phyloP scores from a whole-genome alignment of 2,888 invertebrate species.

The Mactromeris polynyma region DNA sequence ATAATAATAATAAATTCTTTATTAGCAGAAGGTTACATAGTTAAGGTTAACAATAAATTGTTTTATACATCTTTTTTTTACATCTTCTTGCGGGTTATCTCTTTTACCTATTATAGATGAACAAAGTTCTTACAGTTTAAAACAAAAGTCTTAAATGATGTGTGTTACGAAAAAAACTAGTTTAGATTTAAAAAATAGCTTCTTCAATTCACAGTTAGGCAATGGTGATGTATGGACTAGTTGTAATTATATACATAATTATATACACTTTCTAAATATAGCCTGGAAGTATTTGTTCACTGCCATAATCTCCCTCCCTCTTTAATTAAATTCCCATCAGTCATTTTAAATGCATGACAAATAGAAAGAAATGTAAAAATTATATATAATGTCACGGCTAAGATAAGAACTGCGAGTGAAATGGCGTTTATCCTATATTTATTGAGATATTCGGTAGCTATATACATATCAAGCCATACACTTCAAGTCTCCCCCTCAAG shows the following conservation, averaged over 20 bases:
- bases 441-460: constrained; percentile 35
- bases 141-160: no score
- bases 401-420: not conserved
- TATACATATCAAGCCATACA: constrained; percentile 34
- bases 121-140: no score
- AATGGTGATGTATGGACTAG: no score
- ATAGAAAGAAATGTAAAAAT: not conserved
- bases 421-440: not conserved
- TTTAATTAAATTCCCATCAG: not conserved
- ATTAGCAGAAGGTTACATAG: no score
- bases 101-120: no score
- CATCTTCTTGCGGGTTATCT: no score
- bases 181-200: no score
- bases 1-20: no score
- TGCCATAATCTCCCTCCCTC: not conserved
- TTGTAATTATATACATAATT: not conserved
- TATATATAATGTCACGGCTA: not conserved
- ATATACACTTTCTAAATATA: not conserved
- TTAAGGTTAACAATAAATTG: no score
- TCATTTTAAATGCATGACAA: constrained; percentile 2
- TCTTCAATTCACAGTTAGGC: no score
- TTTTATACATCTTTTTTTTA: no score
- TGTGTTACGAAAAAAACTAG: no score
- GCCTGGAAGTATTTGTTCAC: not conserved
- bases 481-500: constrained; percentile 52